phyloP scores from a whole-genome alignment of 2,888 invertebrate species.

The Agrotis segetum region DNA sequence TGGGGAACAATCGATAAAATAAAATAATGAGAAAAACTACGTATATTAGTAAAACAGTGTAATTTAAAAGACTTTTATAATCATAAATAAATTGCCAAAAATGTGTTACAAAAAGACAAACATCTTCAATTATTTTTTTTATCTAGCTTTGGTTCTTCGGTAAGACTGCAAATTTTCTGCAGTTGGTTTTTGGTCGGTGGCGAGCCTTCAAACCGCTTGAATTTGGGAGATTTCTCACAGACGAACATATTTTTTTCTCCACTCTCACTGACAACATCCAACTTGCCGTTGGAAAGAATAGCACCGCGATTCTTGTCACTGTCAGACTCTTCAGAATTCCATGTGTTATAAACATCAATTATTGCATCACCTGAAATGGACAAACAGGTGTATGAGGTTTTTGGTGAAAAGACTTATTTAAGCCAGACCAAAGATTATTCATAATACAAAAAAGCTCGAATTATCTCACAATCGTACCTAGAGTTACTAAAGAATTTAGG shows the following conservation, averaged over 20 bases:
- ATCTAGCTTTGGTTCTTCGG: too few relatives aligned
- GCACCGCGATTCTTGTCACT: conserved; percentile 18
- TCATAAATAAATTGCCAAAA: too few relatives aligned
- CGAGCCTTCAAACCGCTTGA: neutral
- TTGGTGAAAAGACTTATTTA: neutral
- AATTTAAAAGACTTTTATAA: too few relatives aligned
- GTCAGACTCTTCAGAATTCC: conserved; percentile 25
- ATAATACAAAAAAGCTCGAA: neutral
- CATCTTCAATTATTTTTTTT: too few relatives aligned
- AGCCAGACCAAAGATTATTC: neutral
- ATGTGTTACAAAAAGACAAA: too few relatives aligned
- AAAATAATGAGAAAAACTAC: too few relatives aligned
- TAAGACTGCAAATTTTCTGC: too few relatives aligned
- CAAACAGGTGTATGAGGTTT: neutral
- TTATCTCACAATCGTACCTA: neutral
- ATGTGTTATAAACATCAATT: conserved; percentile 22
- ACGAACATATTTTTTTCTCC: conserved; percentile 13
- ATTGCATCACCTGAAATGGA: conserved; percentile 29
- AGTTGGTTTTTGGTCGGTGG: neutral
- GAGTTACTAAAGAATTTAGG: too few relatives aligned
- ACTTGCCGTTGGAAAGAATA: neutral
- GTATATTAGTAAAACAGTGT: too few relatives aligned
- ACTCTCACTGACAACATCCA: conserved; percentile 14
- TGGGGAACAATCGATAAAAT: too few relatives aligned
- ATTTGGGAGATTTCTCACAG: conserved; percentile 35